Evolutionary conservation across 2,113 vertebrate species (phyloP), one percentile per base, ranked within the genome.

Genomic region (Pelusios castaneus): DNA sequence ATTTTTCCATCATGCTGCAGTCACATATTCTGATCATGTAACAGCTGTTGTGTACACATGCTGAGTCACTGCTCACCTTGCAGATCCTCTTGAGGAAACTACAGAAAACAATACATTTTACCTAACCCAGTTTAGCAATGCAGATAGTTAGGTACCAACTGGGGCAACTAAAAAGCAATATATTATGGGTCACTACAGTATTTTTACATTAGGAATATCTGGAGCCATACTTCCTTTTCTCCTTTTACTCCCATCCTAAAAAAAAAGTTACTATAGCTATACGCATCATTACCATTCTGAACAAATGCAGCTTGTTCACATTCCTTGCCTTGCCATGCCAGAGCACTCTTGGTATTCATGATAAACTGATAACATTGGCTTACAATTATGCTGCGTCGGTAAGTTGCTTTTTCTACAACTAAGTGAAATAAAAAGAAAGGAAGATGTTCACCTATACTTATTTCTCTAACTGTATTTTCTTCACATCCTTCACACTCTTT

Each of bases 351-450:
- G 5, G 16, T 49, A 55, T 47, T 51, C 81, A 21, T 38, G 58
- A 12, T 41, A 27, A 10, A 8, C 47, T 63, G 31, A 63, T 34
- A 9, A 4, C 1, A 49, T 2, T 38, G 2, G 58, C 45, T 6
- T 2, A 8, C 19, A 52, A 5, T 10, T 55, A 55, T 34, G 1
- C 0, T 2, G 9, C 14, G 1, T 1, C 3, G 25, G 55, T 70
- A 38, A 1, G 0, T 4, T 14, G 41, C 34, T 27, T 2, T 9
- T 43, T 9, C 1, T 1, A 5, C 9, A 5, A 49, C 5, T 2
- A 2, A 17, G 13, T 1, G 25, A 3, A 0, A 12, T 2, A 34
- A 38, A 4, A 2, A 0, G 31, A 5, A 21, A 24, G n/a, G 52
- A 45, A 60, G 52, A 45, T 14, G n/a, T 10, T 13, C 80, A 54